phyloP scores from a whole-genome alignment of 53 echinoderm and acorn worm species.

The Paracentrotus lividus region DNA sequence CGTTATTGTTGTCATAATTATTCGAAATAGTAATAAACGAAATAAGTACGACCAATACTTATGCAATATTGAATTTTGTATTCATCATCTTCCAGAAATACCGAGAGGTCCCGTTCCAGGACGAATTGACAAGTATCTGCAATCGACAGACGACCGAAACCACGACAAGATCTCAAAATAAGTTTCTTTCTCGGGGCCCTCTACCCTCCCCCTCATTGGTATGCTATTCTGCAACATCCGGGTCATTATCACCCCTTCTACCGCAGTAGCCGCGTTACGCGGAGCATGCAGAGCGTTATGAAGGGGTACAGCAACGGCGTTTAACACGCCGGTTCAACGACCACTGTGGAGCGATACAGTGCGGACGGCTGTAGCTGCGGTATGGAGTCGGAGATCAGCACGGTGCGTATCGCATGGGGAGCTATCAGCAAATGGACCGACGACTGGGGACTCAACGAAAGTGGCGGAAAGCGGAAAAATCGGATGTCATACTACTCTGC shows the following conservation, averaged over 20 bases:
- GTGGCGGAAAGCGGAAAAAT: conserved; percentile 2
- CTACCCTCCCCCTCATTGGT: conserved; percentile 34
- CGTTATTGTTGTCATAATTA: too few species aligned
- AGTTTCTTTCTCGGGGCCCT: conserved; percentile 26
- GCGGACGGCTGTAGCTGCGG: conserved; percentile 42
- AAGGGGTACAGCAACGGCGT: not conserved
- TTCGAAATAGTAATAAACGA: too few species aligned
- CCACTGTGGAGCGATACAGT: not conserved
- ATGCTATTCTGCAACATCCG: conserved; percentile 67
- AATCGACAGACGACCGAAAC: not conserved
- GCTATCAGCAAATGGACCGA: not conserved
- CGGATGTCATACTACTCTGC: conserved; percentile 41
- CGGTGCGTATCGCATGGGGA: conserved; percentile 40
- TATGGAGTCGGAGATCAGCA: conserved; percentile 56
- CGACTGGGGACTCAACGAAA: not conserved
- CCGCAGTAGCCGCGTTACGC: conserved; percentile 54
- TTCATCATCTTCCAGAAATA: conserved; percentile 18
- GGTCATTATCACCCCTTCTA: conserved; percentile 54
- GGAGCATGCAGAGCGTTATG: conserved; percentile 64
- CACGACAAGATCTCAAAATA: not conserved
- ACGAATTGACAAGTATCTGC: not conserved
- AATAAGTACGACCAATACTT: too few species aligned
- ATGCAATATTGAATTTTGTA: too few species aligned
- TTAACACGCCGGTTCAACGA: not conserved
- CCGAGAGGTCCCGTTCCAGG: not conserved